Evolutionary conservation across 2,888 invertebrate species (phyloP).

Genomic region (Hydrotaea diabolus): DNA sequence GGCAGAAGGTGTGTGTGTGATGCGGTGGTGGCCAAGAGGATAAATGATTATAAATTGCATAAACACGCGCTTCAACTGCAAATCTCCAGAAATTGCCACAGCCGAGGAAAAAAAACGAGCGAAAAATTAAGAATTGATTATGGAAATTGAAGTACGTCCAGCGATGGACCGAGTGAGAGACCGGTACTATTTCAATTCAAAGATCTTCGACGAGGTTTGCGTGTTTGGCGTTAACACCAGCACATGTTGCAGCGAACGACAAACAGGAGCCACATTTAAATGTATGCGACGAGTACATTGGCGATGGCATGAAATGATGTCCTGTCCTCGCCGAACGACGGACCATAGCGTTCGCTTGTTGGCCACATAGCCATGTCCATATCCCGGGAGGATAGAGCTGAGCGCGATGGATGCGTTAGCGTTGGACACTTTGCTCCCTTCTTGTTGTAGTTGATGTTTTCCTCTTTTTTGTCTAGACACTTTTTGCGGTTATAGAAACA

Average conservation of each 20-base stretch:
- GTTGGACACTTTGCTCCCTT: neutral
- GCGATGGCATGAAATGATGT: constrained; percentile 52
- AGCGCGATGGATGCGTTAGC: constrained; percentile 52
- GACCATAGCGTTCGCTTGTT: neutral
- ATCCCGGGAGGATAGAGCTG: constrained; percentile 46
- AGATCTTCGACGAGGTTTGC: constrained; percentile 61
- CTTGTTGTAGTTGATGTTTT: constrained; percentile 22
- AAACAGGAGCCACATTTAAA: constrained; percentile 61
- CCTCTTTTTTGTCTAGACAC: constrained; percentile 63
- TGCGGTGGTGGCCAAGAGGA: constrained; percentile 4
- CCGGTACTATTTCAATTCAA: constrained; percentile 46
- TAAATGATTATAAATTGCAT: constrained; percentile 53
- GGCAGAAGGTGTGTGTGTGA: neutral
- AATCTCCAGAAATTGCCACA: constrained; percentile 44
- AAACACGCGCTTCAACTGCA: constrained; percentile 60
- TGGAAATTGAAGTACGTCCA: constrained; percentile 54
- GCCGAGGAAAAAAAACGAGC: constrained; percentile 44
- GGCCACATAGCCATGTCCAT: constrained; percentile 29
- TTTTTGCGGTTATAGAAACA: constrained; percentile 66
- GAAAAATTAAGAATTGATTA: constrained; percentile 58
- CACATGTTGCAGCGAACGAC: constrained; percentile 63
- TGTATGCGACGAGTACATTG: constrained; percentile 24
- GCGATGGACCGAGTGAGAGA: too few species aligned
- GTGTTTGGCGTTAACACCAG: constrained; percentile 52
- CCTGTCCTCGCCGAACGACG: constrained; percentile 44